phyloP scores from a whole-genome alignment of 2,888 invertebrate species.

The Aporophyla lueneburgensis region DNA sequence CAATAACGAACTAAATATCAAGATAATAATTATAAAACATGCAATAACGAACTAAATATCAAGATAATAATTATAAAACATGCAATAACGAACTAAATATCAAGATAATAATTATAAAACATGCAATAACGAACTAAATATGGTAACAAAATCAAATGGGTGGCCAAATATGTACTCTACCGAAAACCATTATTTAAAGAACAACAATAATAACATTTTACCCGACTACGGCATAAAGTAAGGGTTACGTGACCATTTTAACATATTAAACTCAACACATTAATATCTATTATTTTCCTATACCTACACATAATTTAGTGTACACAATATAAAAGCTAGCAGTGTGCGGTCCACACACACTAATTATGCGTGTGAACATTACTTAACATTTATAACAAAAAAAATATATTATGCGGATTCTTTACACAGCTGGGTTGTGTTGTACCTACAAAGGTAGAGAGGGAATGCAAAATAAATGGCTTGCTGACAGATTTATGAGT shows the following conservation, averaged over 20 bases:
- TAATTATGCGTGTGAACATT: neutral
- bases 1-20: too few relatives aligned
- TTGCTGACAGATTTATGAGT: conserved; percentile 15
- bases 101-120: too few relatives aligned
- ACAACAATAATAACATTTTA: too few relatives aligned
- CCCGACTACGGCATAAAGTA: neutral
- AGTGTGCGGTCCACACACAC: neutral
- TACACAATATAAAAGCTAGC: neutral
- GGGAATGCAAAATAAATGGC: conserved; percentile 3
- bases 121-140: too few relatives aligned
- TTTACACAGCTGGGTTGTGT: neutral
- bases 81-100: too few relatives aligned
- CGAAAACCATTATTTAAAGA: neutral
- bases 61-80: neutral
- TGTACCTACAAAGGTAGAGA: conserved; percentile 14
- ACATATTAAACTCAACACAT: conserved; percentile 5
- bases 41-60: too few relatives aligned
- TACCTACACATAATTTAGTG: conserved; percentile 3
- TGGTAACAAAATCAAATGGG: neutral
- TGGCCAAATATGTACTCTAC: neutral
- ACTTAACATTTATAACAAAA: neutral
- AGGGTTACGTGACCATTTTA: neutral
- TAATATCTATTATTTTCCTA: neutral
- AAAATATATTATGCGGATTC: neutral
- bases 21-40: too few relatives aligned